phyloP scores from a whole-genome alignment of 2,888 invertebrate genomes.

The Tridacna crocea region DNA sequence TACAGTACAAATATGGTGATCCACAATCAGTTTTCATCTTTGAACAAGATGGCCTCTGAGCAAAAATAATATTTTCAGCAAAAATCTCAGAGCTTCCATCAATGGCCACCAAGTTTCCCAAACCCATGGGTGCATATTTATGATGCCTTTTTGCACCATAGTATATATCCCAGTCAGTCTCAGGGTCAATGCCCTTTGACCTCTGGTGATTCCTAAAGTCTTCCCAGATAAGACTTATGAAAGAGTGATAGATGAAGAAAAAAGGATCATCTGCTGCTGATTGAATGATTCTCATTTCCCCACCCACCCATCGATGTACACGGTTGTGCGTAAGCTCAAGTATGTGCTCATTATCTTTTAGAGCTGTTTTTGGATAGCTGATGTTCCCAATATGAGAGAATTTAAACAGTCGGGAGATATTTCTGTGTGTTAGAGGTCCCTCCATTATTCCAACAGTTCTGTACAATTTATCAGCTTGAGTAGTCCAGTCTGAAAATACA shows the following conservation, averaged over 20 bases:
- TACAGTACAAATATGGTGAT: constrained; percentile 67
- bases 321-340: constrained; percentile 73
- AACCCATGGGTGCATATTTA: constrained; percentile 68
- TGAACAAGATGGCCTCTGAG: constrained; percentile 63
- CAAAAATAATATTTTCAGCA: constrained; percentile 62
- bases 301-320: constrained; percentile 75
- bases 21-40: constrained; percentile 62
- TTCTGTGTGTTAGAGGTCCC: constrained; percentile 61
- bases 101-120: constrained; percentile 68
- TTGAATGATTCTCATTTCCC: constrained; percentile 73
- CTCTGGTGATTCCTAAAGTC: constrained; percentile 67
- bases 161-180: constrained; percentile 64
- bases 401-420: constrained; percentile 64
- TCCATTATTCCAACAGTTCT: constrained; percentile 60
- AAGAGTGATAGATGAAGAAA: constrained; percentile 75
- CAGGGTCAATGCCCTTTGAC: constrained; percentile 59
- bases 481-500: constrained; percentile 37
- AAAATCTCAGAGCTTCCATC: constrained; percentile 70
- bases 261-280: constrained; percentile 75
- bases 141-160: constrained; percentile 65
- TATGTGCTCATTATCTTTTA: constrained; percentile 57
- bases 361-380: constrained; percentile 66
- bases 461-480: constrained; percentile 56
- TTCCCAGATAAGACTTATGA: constrained; percentile 73
- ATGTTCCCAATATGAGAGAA: constrained; percentile 60